Percentiles rank a stretch among this genome's conserved stretches.
These are phyloP conservation scores for Netelia inedita DNA, from an alignment of 2,888 invertebrate species.

Conservation along the genomic window DNA sequence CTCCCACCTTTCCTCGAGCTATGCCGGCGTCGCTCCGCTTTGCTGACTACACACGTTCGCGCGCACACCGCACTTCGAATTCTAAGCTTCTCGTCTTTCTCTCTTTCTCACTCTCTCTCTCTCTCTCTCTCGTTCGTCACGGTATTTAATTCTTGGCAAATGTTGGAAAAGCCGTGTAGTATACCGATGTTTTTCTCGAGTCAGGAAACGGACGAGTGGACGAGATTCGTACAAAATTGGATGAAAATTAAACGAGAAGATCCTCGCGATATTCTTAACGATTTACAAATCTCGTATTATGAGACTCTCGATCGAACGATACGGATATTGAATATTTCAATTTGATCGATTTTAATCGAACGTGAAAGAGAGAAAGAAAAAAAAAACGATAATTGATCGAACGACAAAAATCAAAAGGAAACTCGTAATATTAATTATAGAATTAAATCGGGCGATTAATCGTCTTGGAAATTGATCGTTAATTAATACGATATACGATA, in stretches of 20 bases:
- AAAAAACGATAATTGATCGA: no score
- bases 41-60: slow-evolving; percentile 47
- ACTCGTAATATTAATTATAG: no score
- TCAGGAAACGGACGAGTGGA: slow-evolving; percentile 58
- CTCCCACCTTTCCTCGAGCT: slow-evolving; percentile 55
- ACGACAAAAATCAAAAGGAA: no score
- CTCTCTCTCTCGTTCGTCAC: slow-evolving; percentile 44
- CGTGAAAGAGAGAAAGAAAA: no score
- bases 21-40: slow-evolving; percentile 39
- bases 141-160: slow-evolving; percentile 72
- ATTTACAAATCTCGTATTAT: no score
- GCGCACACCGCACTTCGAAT: slow-evolving; percentile 59
- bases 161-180: slow-evolving; percentile 60
- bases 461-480: no score
- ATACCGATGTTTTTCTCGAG: slow-evolving; percentile 34
- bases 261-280: not conserved
- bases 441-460: no score
- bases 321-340: no score
- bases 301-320: no score
- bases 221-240: slow-evolving; percentile 55
- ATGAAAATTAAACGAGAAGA: slow-evolving; percentile 48
- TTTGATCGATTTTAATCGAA: no score
- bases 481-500: no score
- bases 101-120: slow-evolving; percentile 39
- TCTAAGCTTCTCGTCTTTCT: slow-evolving; percentile 63